Conservation (phyloP, 2,888 invertebrate species). For the Pemphredon lugubris region DNA sequence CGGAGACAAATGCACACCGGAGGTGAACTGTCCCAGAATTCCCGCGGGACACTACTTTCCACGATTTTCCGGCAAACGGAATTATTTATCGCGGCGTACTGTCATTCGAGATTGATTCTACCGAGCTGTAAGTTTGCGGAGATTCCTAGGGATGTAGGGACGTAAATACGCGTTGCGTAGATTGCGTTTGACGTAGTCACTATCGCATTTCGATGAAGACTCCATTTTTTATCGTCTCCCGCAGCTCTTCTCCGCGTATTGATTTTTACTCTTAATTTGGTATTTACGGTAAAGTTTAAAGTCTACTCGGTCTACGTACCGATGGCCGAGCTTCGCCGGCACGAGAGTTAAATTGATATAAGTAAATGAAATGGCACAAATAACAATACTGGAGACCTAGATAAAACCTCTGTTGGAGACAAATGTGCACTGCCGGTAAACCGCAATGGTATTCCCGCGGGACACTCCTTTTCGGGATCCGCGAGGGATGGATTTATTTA, state of each 20-base stretch:
- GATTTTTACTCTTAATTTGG: too few species aligned
- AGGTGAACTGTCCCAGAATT: slow-evolving; percentile 13
- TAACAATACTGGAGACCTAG: slow-evolving; percentile 5
- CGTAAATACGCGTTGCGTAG: background rate
- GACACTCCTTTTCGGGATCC: slow-evolving; percentile 53
- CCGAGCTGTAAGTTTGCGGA: background rate
- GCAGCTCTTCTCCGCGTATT: too few species aligned
- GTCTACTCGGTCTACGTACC: too few species aligned
- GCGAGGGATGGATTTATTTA: slow-evolving; percentile 59
- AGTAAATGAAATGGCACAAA: slow-evolving; percentile 19
- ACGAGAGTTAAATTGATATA: background rate
- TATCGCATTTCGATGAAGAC: too few species aligned
- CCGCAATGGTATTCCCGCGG: slow-evolving; percentile 41
- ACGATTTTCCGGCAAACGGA: slow-evolving; percentile 16
- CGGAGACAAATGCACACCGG: slow-evolving; percentile 20
- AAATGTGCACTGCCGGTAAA: slow-evolving; percentile 49
- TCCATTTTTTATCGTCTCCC: too few species aligned
- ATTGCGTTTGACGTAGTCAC: too few species aligned
- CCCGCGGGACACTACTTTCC: slow-evolving; percentile 30
- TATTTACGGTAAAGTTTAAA: too few species aligned
- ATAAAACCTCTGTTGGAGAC: slow-evolving; percentile 22
- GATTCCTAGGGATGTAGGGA: slow-evolving; percentile 23
- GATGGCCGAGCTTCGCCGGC: background rate
- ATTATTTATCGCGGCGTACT: slow-evolving; percentile 38
- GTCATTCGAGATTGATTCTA: slow-evolving; percentile 19